Evolutionary conservation across 2,888 invertebrate genomes (phyloP).

Genomic region (Drosophila diplacantha): DNA sequence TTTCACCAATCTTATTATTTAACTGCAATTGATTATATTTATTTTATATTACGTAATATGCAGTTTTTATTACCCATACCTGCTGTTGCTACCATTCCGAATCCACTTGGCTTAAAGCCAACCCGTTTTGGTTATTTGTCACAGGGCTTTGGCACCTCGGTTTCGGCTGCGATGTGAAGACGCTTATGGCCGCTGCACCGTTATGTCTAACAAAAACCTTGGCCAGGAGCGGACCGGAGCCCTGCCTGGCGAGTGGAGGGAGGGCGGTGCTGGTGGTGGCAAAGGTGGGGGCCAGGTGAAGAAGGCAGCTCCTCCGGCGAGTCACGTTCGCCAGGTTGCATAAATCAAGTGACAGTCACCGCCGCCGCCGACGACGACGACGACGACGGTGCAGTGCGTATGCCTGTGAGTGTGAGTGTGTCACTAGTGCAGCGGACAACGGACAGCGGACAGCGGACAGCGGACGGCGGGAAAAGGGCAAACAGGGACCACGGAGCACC

Average conservation of each 20-base stretch:
- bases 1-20: too few species aligned
- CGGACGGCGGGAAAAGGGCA: not conserved
- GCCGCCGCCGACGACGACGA: conserved; percentile 5
- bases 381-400: not conserved
- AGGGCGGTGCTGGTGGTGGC: not conserved
- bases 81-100: not conserved
- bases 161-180: conserved; percentile 20
- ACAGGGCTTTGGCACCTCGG: conserved; percentile 1
- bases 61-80: not conserved
- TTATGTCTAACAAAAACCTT: conserved; percentile 28
- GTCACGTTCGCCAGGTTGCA: conserved; percentile 41
- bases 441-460: not conserved
- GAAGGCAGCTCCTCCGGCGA: conserved; percentile 20
- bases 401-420: conserved; percentile 48
- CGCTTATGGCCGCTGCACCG: conserved; percentile 9
- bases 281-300: conserved; percentile 3
- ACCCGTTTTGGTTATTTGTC: conserved; percentile 12
- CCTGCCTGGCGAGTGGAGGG: not conserved
- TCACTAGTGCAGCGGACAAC: conserved; percentile 46
- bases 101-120: not conserved
- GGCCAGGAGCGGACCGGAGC: not conserved
- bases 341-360: conserved; percentile 57
- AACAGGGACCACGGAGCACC: conserved; percentile 6
- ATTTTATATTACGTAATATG: not conserved
- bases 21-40: too few species aligned